phyloP scores from a whole-genome alignment of 2,888 invertebrate genomes.

The Phlogophora meticulosa region DNA sequence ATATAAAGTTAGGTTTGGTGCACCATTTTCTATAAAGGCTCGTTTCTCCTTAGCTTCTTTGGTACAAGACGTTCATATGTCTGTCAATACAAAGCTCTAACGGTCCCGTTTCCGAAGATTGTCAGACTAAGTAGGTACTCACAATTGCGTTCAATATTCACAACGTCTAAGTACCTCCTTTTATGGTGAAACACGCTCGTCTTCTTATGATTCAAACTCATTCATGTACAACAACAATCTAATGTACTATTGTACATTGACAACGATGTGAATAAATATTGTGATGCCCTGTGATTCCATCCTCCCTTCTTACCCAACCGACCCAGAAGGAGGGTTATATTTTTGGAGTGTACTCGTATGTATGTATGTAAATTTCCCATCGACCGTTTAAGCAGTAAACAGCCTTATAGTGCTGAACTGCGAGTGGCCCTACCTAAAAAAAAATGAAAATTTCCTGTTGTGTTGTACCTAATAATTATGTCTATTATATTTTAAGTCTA shows the following conservation, averaged over 20 bases:
- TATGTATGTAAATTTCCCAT: too few species aligned
- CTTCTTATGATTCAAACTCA: constrained; percentile 30
- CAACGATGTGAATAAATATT: too few species aligned
- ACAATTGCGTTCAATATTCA: constrained; percentile 50
- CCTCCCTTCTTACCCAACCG: too few species aligned
- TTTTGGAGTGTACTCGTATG: too few species aligned
- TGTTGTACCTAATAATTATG: too few species aligned
- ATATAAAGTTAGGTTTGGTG: constrained; percentile 5
- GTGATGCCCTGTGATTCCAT: too few species aligned
- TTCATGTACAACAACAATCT: constrained; percentile 49
- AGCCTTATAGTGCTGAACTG: too few species aligned
- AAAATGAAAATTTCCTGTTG: too few species aligned
- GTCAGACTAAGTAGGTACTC: constrained; percentile 19
- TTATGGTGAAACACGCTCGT: constrained; percentile 31
- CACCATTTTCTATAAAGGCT: constrained; percentile 15
- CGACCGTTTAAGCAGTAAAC: too few species aligned
- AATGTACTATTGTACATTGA: constrained; percentile 16
- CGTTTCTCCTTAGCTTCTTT: constrained; percentile 7
- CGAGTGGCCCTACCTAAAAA: too few species aligned
- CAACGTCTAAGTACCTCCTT: constrained; percentile 32
- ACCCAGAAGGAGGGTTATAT: too few species aligned
- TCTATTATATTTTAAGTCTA: too few species aligned
- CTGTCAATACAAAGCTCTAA: constrained; percentile 25
- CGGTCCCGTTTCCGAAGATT: constrained; percentile 23
- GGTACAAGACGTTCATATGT: constrained; percentile 14